phyloP scores from a whole-genome alignment of 2,113 vertebrate genomes.

The Fregetta grallaria region DNA sequence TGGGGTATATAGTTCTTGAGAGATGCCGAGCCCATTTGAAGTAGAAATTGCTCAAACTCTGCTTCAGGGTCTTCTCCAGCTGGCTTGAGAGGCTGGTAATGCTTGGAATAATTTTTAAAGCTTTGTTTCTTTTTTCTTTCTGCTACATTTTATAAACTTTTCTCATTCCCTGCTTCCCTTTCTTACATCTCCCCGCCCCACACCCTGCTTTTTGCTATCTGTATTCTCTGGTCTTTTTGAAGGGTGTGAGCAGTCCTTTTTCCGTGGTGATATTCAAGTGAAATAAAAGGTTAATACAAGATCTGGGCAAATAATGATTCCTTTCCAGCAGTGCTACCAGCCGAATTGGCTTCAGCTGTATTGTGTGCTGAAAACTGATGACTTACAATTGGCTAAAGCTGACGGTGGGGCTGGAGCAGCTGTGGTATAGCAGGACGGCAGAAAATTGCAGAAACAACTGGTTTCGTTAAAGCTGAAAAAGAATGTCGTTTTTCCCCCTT shows the following conservation, averaged over 20 bases:
- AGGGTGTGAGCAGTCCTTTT: background rate
- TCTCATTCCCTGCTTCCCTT: background rate
- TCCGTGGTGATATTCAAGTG: background rate
- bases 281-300: slow-evolving; percentile 38
- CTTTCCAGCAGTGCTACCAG: slow-evolving; percentile 6
- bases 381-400: slow-evolving; percentile 35
- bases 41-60: background rate
- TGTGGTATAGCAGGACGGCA: background rate
- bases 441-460: slow-evolving; percentile 34
- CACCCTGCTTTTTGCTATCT: background rate
- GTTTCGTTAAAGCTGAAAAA: slow-evolving; percentile 14
- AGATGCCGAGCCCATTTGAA: background rate
- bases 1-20: background rate
- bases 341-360: slow-evolving; percentile 22
- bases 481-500: background rate
- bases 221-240: background rate
- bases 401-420: background rate
- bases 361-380: slow-evolving; percentile 51
- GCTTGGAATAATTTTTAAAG: background rate
- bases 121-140: background rate
- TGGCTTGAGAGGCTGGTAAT: background rate
- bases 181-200: too few species aligned
- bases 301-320: background rate
- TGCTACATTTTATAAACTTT: background rate
- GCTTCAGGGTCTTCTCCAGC: background rate